Conservation (phyloP, 2,113 vertebrate genomes). For the Brachyhypopomus occidentalis region DNA sequence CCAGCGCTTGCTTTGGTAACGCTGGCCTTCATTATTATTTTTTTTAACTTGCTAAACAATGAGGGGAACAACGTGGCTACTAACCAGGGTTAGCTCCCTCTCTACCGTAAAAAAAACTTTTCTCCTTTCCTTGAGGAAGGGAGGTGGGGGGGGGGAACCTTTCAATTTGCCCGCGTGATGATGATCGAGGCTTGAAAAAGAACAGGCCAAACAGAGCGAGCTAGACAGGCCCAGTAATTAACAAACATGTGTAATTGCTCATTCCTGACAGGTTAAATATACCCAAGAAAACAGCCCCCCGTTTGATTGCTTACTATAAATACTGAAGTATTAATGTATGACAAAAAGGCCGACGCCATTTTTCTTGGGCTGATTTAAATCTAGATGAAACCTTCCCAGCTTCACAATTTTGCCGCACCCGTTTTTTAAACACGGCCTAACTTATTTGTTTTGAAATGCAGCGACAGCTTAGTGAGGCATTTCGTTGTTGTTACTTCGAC, state of each 20-base stretch:
- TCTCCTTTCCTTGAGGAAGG: not conserved
- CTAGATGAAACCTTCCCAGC: conserved; percentile 37
- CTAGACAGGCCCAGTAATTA: conserved; percentile 79
- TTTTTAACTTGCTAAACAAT: conserved; percentile 60
- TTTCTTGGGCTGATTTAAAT: conserved; percentile 43
- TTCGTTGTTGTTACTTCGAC: not conserved
- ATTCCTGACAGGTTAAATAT: conserved; percentile 78
- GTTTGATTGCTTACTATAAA: conserved; percentile 71
- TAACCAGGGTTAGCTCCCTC: not conserved
- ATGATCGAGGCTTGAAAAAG: conserved; percentile 70
- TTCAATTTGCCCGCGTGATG: conserved; percentile 73
- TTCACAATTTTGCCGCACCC: conserved; percentile 19
- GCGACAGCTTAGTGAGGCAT: not conserved
- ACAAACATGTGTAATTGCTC: conserved; percentile 81
- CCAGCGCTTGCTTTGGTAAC: conserved; percentile 73
- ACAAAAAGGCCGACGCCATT: conserved; percentile 50
- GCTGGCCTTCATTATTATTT: conserved; percentile 54
- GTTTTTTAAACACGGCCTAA: conserved; percentile 14
- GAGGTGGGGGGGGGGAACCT: conserved; percentile 44
- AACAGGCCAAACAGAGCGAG: conserved; percentile 77
- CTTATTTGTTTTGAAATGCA: conserved; percentile 33
- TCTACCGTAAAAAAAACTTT: conserved; percentile 23
- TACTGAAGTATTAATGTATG: conserved; percentile 62
- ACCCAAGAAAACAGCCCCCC: conserved; percentile 74
- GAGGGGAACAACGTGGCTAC: conserved; percentile 65